A percentile compares a stretch with the other conserved stretches of the same genome.
These are phyloP conservation scores for Drosophila macrospina DNA, from an alignment of 2,888 invertebrate genomes.

Conservation along the genomic window DNA sequence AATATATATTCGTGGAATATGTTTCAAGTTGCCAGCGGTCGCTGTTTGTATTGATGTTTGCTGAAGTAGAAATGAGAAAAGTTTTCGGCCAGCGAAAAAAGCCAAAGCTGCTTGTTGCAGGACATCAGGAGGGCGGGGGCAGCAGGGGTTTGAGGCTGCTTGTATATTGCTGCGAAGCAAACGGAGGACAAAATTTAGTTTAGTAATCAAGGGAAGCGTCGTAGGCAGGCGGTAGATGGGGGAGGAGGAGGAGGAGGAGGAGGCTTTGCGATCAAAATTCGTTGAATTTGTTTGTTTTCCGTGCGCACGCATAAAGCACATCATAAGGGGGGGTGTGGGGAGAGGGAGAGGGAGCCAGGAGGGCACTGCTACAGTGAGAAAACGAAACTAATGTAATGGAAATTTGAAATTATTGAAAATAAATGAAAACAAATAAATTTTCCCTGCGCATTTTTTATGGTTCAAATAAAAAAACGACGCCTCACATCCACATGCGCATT, in stretches of 20 bases:
- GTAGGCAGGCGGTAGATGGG: neutral
- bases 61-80: conserved; percentile 81
- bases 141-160: conserved; percentile 62
- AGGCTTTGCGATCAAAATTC: conserved; percentile 21
- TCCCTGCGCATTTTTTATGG: conserved; percentile 56
- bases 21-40: conserved; percentile 55
- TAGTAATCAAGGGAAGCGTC: conserved; percentile 70
- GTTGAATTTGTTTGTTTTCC: conserved; percentile 79
- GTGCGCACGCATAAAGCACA: conserved; percentile 76
- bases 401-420: conserved; percentile 83
- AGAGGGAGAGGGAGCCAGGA: neutral
- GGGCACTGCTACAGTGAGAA: conserved; percentile 19
- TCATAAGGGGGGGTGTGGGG: conserved; percentile 29
- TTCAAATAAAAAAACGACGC: conserved; percentile 5
- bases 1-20: conserved; percentile 44
- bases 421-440: conserved; percentile 82
- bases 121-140: neutral
- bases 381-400: conserved; percentile 81
- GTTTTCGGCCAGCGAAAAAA: conserved; percentile 62
- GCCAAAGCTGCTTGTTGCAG: conserved; percentile 20
- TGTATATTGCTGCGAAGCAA: conserved; percentile 53
- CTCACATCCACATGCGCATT: conserved; percentile 16
- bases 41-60: conserved; percentile 75
- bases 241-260: neutral
- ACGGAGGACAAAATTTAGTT: conserved; percentile 66